Percentiles rank a stretch among this genome's conserved stretches.
Evolutionary conservation across 2,888 invertebrate species (phyloP).

Genomic region (Philhelius pedissequus): DNA sequence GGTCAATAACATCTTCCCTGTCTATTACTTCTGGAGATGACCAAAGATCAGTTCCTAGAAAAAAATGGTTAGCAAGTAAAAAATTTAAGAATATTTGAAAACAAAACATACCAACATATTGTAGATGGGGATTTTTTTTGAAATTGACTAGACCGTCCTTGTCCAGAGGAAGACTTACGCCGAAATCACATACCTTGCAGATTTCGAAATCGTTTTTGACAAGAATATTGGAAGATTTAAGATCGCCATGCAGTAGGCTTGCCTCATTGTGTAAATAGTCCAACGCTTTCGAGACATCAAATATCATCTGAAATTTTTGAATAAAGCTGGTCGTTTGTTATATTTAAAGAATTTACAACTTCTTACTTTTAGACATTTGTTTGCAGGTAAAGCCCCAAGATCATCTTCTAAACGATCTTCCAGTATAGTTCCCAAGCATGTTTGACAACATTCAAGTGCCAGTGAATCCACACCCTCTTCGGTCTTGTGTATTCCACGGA

Average conservation of each 20-base stretch:
- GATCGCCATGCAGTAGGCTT: constrained; percentile 88
- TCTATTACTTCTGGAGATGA: constrained; percentile 88
- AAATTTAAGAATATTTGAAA: neutral
- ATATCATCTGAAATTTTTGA: constrained; percentile 80
- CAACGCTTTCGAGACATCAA: constrained; percentile 85
- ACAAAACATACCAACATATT: constrained; percentile 82
- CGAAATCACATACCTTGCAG: constrained; percentile 92
- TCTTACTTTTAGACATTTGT: constrained; percentile 82
- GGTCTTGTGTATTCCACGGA: constrained; percentile 80
- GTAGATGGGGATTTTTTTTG: constrained; percentile 79
- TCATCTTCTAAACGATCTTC: constrained; percentile 83
- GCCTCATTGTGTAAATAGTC: constrained; percentile 88
- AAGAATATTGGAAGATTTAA: constrained; percentile 90
- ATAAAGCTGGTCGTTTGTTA: too few relatives aligned
- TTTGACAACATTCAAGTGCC: constrained; percentile 88
- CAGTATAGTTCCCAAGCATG: constrained; percentile 86
- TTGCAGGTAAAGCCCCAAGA: constrained; percentile 82
- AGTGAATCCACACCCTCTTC: constrained; percentile 80
- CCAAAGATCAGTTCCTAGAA: constrained; percentile 87
- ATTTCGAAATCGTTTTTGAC: constrained; percentile 86
- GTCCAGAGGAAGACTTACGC: constrained; percentile 87
- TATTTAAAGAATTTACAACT: too few relatives aligned
- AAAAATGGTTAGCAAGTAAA: neutral
- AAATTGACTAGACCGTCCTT: constrained; percentile 83
- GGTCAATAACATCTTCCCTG: constrained; percentile 81